Evolutionary conservation across 2,113 vertebrate genomes (phyloP), one percentile per base, ranked within the genome.

Genomic region (Catharus minimus): DNA sequence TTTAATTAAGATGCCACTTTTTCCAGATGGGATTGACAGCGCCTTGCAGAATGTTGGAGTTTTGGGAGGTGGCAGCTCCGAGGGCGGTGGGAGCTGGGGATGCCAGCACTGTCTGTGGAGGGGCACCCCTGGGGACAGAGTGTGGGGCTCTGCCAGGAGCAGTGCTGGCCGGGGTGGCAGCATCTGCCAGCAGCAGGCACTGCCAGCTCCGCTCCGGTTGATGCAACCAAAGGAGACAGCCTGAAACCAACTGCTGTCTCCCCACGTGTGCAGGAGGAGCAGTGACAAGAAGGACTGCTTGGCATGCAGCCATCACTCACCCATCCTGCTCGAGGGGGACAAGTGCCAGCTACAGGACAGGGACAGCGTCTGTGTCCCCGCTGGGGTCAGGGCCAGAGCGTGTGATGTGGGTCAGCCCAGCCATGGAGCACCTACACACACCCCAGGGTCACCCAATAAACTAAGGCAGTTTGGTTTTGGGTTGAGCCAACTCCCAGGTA

Each of bases 391-490:
- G 67, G 57, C 15, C 3, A 3, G 16, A 4, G 17, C 0, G 0
- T 15, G 41, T 0, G 30, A 11, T 17, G 36, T 18, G 74, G 78
- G 57, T 49, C 79, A 58, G 53, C 43, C 57, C 64, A 16, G 58
- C 38, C 57, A 7, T 0, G 5, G 36, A 46, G 66, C 36, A 38
- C 30, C 27, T 0, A 3, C 36, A 5, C 0, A 0, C 0, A 0
- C n/a, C 21, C 8, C 2, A 3, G 22, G 32, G 46, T 6, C 33
- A 72, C 53, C 46, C 36, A 43, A 0, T 1, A 13, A n/a, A 19
- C 66, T 0, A 1, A 28, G 56, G 50, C 53, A 12, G 16, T 5
- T n/a, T 11, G 72, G 58, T 24, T 39, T 14, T 4, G 23, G n/a
- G 68, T 22, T 7, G 27, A 64, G 60, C 44, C 56, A 56, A 67